Evolutionary conservation across 2,113 vertebrate species (phyloP), one percentile per base, ranked within the genome.

Genomic region (Sapajus apella): DNA sequence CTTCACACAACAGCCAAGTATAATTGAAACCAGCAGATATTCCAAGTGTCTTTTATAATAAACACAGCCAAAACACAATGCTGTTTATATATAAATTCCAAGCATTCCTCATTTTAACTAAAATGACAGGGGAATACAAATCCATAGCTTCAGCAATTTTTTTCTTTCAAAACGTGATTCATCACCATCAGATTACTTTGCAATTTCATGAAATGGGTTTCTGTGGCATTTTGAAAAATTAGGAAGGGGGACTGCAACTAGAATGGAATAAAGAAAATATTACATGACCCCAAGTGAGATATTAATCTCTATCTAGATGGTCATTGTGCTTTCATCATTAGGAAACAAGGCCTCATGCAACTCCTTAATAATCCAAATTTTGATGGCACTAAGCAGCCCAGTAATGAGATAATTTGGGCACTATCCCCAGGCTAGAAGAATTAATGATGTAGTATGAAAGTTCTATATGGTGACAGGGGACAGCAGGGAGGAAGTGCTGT

Each of bases 251-350:
- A 89, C 37, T 82, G 40, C 77, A 96, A 96, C 82, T 96, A 81
- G 72, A 97, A 97, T 97, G 90, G 95, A 97, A 97, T 96, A 97
- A 91, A 96, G 84, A 97, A 97, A 97, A 97, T 97, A 98, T 97
- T 97, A 95, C 56, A 95, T 95, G 94, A 94, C 82, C 97, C 70
- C 92, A 94, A 97, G 90, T 97, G 87, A 98, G 79, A 77, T 96
- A 98, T 94, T 96, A 96, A 97, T 98, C 96, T 97, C 90, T 61
- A 93, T 97, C 88, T 90, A 97, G 82, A 97, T 95, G 83, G 91
- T 58, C 85, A 79, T 72, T 95, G 82, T 90, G 61, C 73, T 87
- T 98, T 97, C 61, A 61, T 95, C 96, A 90, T 95, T 14, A 88
- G 76, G 72, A 97, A 93, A 97, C 58, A 93, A 87, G 89, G 17